Conservation (phyloP, 2,888 invertebrate species). For the Liopterus haemorrhoidalis region DNA sequence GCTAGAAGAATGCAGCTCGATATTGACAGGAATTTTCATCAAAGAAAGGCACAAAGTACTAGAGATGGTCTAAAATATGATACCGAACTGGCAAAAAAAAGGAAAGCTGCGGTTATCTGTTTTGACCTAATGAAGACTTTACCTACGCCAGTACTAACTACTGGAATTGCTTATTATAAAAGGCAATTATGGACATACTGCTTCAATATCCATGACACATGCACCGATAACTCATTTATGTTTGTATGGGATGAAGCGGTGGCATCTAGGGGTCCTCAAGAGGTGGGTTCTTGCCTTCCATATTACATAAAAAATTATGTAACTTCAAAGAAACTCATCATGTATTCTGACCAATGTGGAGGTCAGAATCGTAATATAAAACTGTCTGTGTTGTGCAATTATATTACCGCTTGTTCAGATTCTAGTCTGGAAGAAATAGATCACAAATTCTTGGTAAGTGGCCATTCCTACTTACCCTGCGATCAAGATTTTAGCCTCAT, state of each 20-base stretch:
- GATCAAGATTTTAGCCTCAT: constrained; percentile 24
- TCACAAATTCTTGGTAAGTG: constrained; percentile 19
- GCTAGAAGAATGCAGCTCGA: not conserved
- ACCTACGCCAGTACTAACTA: constrained; percentile 27
- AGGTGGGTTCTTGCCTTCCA: constrained; percentile 25
- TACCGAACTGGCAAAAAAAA: not conserved
- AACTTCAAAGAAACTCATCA: constrained; percentile 13
- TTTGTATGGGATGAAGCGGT: constrained; percentile 25
- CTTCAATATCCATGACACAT: constrained; percentile 26
- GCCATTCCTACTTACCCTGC: constrained; percentile 16
- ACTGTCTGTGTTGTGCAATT: constrained; percentile 21
- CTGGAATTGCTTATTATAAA: constrained; percentile 27
- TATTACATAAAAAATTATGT: constrained; percentile 14
- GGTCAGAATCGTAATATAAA: constrained; percentile 27
- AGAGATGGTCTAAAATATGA: constrained; percentile 12
- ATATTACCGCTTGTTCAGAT: constrained; percentile 21
- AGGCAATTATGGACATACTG: constrained; percentile 27
- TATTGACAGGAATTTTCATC: constrained; percentile 18
- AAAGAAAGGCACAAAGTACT: constrained; percentile 17
- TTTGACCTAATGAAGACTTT: constrained; percentile 30
- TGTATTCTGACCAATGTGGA: constrained; percentile 18
- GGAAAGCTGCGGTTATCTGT: constrained; percentile 8
- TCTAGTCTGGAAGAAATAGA: constrained; percentile 5
- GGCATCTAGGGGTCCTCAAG: constrained; percentile 27
- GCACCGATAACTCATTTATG: constrained; percentile 21